These are phyloP conservation scores for cat (Felis catus) DNA, from an alignment of 2,113 vertebrate species.

Conservation along the genomic window F.catus_Fca126_mat1.0 CM031421.1:96153501-96154000, in stretches of 20 bases:
- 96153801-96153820: not conserved
- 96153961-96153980: not conserved
- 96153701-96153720: slow-evolving; percentile 9
- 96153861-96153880: slow-evolving; percentile 32
- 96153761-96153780: not conserved
- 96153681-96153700: slow-evolving; percentile 49
- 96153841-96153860: not conserved
- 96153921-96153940: not conserved
- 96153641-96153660: slow-evolving; percentile 64
- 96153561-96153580: slow-evolving; percentile 2
- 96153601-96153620: slow-evolving; percentile 35
- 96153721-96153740: slow-evolving; percentile 20
- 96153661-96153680: slow-evolving; percentile 50
- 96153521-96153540: slow-evolving; percentile 33
- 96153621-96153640: slow-evolving; percentile 47
- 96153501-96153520: not conserved
- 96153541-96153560: slow-evolving; percentile 28
- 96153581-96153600: slow-evolving; percentile 44
- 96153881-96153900: not conserved
- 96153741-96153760: slow-evolving; percentile 12
- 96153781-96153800: slow-evolving; percentile 45
- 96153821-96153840: slow-evolving; percentile 30
- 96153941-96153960: not conserved
- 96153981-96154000: not conserved
- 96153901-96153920: slow-evolving; percentile 32